These are phyloP conservation scores for Dolichallabes microphthalmus DNA, from an alignment of 2,113 vertebrate genomes.

Conservation along the genomic window DNA sequence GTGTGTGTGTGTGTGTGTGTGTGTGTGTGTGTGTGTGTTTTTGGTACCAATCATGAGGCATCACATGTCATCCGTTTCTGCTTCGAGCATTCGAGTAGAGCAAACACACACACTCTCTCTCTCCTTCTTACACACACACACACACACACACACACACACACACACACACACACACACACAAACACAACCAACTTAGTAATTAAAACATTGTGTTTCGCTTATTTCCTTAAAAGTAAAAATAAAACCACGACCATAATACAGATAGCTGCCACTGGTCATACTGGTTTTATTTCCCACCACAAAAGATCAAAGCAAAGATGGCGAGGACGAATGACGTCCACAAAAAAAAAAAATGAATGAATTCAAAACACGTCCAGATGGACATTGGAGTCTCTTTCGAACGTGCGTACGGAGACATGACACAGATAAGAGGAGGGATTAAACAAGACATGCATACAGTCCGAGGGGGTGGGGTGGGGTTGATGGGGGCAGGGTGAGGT, in stretches of 20 bases:
- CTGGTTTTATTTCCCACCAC: background rate
- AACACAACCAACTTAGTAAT: too few relatives aligned
- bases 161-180: too few relatives aligned
- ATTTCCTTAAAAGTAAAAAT: too few relatives aligned
- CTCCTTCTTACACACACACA: too few relatives aligned
- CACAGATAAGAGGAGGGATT: background rate
- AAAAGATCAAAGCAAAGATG: background rate
- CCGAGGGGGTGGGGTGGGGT: background rate
- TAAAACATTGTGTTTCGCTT: too few relatives aligned
- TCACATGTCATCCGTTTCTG: conserved; percentile 13
- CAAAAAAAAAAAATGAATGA: too few relatives aligned
- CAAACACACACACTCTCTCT: background rate
- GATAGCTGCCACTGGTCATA: background rate
- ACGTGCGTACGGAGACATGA: background rate
- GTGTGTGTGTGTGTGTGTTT: background rate
- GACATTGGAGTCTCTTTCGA: background rate
- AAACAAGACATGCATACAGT: background rate
- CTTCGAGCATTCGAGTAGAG: background rate
- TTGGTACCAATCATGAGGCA: background rate
- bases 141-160: too few relatives aligned
- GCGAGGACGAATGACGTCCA: background rate
- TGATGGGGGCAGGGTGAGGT: background rate
- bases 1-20: background rate
- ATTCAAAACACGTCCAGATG: background rate
- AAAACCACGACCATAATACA: too few relatives aligned